phyloP scores from a whole-genome alignment of 2,888 invertebrate species.

The Amblyteles armatorius region DNA sequence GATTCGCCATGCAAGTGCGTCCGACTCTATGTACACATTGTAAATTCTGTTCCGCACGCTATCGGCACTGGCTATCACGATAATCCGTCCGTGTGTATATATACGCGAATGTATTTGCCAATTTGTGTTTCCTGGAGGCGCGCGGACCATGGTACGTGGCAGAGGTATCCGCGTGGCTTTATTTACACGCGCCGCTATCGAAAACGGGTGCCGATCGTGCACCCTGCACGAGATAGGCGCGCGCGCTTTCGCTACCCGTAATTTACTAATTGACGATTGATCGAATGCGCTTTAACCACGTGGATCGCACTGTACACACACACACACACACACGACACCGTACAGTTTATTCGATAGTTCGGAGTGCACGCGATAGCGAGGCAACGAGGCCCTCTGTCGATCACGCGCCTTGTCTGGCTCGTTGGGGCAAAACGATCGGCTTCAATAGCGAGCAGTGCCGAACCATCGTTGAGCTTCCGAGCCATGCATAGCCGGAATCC shows the following conservation, averaged over 20 bases:
- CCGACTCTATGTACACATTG: constrained; percentile 31
- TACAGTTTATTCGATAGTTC: constrained; percentile 10
- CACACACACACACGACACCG: neutral
- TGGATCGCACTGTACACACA: neutral
- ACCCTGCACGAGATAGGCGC: constrained; percentile 53
- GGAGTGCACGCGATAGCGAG: neutral
- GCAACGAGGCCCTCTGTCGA: neutral
- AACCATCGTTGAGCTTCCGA: neutral
- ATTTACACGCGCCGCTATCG: constrained; percentile 70
- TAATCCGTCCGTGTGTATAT: constrained; percentile 4
- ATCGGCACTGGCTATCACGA: constrained; percentile 26
- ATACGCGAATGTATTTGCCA: constrained; percentile 38
- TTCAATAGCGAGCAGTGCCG: constrained; percentile 2
- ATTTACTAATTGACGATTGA: constrained; percentile 75
- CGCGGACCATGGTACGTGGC: constrained; percentile 19
- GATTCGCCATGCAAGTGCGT: constrained; percentile 19
- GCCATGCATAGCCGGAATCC: constrained; percentile 7
- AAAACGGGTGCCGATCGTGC: constrained; percentile 53
- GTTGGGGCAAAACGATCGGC: constrained; percentile 18
- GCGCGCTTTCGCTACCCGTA: constrained; percentile 58
- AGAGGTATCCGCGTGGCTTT: constrained; percentile 56
- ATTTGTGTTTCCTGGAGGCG: constrained; percentile 57
- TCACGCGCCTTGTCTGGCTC: neutral
- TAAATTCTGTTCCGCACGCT: constrained; percentile 40
- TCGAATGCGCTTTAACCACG: constrained; percentile 66